Evolutionary conservation across 2,888 invertebrate genomes (phyloP).

Genomic region (Cryptophagus acutangulus): DNA sequence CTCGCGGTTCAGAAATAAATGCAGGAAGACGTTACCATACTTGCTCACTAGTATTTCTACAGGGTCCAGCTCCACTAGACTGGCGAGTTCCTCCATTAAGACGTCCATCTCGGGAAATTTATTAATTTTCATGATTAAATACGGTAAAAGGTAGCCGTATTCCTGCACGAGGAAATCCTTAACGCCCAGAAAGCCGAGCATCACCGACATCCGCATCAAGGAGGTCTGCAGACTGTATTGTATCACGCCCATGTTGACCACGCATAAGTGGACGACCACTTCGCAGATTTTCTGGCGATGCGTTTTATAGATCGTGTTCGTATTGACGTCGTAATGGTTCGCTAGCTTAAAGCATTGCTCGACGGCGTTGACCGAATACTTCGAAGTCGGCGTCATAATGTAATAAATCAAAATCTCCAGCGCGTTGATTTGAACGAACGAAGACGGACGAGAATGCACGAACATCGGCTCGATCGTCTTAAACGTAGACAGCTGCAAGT

Average conservation of each 20-base stretch:
- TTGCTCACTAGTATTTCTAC: slow-evolving; percentile 60
- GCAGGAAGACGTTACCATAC: slow-evolving; percentile 67
- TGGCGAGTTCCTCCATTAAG: slow-evolving; percentile 62
- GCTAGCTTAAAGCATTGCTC: slow-evolving; percentile 57
- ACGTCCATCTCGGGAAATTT: slow-evolving; percentile 54
- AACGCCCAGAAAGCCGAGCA: slow-evolving; percentile 64
- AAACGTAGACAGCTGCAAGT: slow-evolving; percentile 54
- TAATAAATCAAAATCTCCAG: slow-evolving; percentile 57
- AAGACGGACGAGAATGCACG: slow-evolving; percentile 14
- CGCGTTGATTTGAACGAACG: slow-evolving; percentile 21
- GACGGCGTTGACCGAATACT: slow-evolving; percentile 54
- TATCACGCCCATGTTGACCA: slow-evolving; percentile 53
- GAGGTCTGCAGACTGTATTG: slow-evolving; percentile 56
- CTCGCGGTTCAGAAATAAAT: slow-evolving; percentile 61
- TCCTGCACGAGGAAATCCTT: slow-evolving; percentile 67
- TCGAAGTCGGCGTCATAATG: slow-evolving; percentile 59
- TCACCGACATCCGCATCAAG: slow-evolving; percentile 58
- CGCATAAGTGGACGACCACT: slow-evolving; percentile 55
- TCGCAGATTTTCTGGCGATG: slow-evolving; percentile 59
- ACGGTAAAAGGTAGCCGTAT: slow-evolving; percentile 62
- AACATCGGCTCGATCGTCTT: slow-evolving; percentile 53
- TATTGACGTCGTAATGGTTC: slow-evolving; percentile 51
- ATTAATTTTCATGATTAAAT: slow-evolving; percentile 57
- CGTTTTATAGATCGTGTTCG: slow-evolving; percentile 57
- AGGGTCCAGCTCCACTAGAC: slow-evolving; percentile 54